Conservation (phyloP, 2,113 vertebrate genomes). For the Haliaeetus leucogaster region DNA sequence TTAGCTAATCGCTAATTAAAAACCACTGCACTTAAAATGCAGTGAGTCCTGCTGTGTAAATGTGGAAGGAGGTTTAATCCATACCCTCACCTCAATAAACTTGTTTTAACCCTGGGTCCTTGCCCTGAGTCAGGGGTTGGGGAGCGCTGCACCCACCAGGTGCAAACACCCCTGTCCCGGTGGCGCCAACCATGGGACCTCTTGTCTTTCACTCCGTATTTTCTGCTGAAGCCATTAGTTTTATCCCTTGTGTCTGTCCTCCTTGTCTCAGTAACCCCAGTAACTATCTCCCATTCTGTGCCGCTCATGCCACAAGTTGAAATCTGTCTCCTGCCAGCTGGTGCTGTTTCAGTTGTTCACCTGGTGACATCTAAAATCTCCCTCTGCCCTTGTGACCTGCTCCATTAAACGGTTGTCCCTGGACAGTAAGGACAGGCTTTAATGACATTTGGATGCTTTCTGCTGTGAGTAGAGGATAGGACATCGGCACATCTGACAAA, state of each 20-base stretch:
- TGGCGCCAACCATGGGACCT: background rate
- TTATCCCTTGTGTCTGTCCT: background rate
- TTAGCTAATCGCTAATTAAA: background rate
- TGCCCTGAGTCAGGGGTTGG: background rate
- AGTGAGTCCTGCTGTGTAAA: background rate
- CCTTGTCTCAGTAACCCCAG: background rate
- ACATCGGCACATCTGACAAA: background rate
- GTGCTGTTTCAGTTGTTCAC: background rate
- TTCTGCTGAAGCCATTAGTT: background rate
- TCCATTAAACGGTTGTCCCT: background rate
- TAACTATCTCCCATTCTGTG: background rate
- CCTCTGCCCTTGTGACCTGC: background rate
- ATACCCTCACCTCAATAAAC: background rate
- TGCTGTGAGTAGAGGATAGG: background rate
- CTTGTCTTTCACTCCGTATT: background rate
- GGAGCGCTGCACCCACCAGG: background rate
- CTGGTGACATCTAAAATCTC: background rate
- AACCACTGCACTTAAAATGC: rapidly evolving
- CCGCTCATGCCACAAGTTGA: background rate
- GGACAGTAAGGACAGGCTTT: background rate
- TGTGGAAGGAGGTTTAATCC: background rate
- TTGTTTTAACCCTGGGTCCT: background rate
- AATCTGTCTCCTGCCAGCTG: background rate
- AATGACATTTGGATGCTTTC: background rate
- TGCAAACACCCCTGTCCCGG: background rate